Evolutionary conservation across 2,113 vertebrate genomes (phyloP), one percentile per base, ranked within the genome.

Genomic region (Sylvilagus bachmani): DNA sequence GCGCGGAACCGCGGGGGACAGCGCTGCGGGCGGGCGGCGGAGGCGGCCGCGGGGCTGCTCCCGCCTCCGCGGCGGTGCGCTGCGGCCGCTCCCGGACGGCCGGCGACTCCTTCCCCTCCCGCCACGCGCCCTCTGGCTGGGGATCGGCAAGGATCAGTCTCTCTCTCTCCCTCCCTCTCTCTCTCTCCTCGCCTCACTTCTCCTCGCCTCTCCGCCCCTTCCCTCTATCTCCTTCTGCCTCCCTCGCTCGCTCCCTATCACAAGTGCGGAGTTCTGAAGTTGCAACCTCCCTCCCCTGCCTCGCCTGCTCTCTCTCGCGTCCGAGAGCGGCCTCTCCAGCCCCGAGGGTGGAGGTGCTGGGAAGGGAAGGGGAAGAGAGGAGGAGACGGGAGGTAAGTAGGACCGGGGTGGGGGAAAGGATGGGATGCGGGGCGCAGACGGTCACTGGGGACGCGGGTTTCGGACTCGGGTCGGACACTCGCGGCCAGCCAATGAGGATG

Each of bases 261-360:
- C 98, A 97, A 98, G 95, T 97, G 97, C 87, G 97, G 97, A 96
- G 88, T 97, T 96, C 97, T 93, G 98, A 98, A 99, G 98, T 99
- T 98, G 98, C 98, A 96, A 97, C 97, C 98, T 97, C 96, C 98
- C 98, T 97, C 98, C 86, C 98, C 98, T 64, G 98, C 98, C 98
- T 98, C 98, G 98, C 98, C 96, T 97, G 98, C 98, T 97, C 97
- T 91, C 96, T 24, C 33, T 77, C 80, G 88, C 0, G 82, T 31
- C 74, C 13, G 29, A 31, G 83, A 49, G 55, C 80, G 1, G 87
- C 62, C 70, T 44, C 66, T n/a, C 55, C 91, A 86, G 77, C 62
- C 94, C 90, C 53, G 61, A 55, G 66, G 89, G 86, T 12, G 86
- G 36, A 66, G 53, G 82, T 14, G 78, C 78, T 24, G 53, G 64